Evolutionary conservation across 2,888 invertebrate genomes (phyloP), one percentile per base, ranked within the genome.

Genomic region (Agelastica alni): DNA sequence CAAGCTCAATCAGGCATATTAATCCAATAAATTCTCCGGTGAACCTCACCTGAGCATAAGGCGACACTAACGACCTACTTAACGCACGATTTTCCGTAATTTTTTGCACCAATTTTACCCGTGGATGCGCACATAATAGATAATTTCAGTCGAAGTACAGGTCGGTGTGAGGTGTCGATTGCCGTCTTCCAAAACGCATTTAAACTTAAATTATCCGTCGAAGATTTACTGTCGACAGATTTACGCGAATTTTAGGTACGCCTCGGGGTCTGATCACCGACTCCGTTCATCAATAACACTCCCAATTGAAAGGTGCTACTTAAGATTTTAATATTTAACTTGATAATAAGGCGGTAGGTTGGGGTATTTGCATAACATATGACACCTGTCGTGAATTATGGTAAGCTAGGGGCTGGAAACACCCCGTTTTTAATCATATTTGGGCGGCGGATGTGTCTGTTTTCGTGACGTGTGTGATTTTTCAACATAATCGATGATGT

Each of bases 251-350:
- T 56, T 62, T 36, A 22, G 28, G 28, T n/a, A 12, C 13, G 57
- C 60, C 57, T 36, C 30, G 28, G 60, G 62, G 58, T 32, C 53
- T 45, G n/a, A 26, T 41, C 39, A 34, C 46, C 45, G 56, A 47
- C 53, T 49, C 51, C 43, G 34, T 58, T 67, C 72, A 72, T 73
- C 71, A 72, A 73, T 73, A 72, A 71, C n/a, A n/a, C 68, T 65
- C 56, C 57, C 58, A 63, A 63, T 57, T 72, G 75, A 76, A 76
- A 75, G 76, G 76, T 77, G 75, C 75, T 75, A 75, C 73, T 77
- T 77, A 75, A 61, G 72, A 69, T 69, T 73, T 77, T 73, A 76
- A 77, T 77, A 77, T 77, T 77, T 76, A 75, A 75, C 68, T 66
- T 69, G 72, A 72, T 76, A 76, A 77, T 76, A 70, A 74, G 73